These are phyloP conservation scores for Falcaria lacertinaria DNA, from an alignment of 2,888 invertebrate species.

Conservation along the genomic window DNA sequence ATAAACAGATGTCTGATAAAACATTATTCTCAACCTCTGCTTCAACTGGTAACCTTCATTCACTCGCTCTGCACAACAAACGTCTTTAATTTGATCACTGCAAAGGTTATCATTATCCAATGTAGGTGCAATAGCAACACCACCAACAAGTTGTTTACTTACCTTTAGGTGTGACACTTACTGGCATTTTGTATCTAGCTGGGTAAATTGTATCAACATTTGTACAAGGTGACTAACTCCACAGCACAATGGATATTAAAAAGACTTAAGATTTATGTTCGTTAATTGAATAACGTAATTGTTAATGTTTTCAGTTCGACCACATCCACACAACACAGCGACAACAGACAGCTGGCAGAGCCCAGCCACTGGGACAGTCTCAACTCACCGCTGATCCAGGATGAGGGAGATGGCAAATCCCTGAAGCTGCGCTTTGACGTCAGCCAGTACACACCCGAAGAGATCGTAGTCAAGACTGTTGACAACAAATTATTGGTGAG, in stretches of 20 bases:
- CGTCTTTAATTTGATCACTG: background rate
- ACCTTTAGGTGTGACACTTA: background rate
- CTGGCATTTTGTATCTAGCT: background rate
- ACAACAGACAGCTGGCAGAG: conserved; percentile 80
- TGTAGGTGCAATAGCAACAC: background rate
- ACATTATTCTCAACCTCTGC: no score
- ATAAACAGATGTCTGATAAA: no score
- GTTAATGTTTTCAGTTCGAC: conserved; percentile 73
- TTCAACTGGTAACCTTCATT: background rate
- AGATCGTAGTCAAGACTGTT: conserved; percentile 98
- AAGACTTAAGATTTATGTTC: conserved; percentile 13
- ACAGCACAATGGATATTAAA: background rate
- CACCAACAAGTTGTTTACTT: background rate
- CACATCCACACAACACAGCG: conserved; percentile 82
- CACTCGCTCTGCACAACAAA: background rate
- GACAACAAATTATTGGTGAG: conserved; percentile 97
- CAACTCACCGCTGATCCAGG: conserved; percentile 95
- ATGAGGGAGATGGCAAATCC: conserved; percentile 95
- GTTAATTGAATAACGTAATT: background rate
- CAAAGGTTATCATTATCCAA: background rate
- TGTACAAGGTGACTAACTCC: background rate
- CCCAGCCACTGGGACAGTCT: conserved; percentile 90
- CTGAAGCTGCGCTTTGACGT: conserved; percentile 98
- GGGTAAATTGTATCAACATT: background rate
- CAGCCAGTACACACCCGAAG: conserved; percentile 97